These are phyloP conservation scores for Pongo pygmaeus DNA, from an alignment of 2,113 vertebrate genomes.

Conservation along the genomic window DNA sequence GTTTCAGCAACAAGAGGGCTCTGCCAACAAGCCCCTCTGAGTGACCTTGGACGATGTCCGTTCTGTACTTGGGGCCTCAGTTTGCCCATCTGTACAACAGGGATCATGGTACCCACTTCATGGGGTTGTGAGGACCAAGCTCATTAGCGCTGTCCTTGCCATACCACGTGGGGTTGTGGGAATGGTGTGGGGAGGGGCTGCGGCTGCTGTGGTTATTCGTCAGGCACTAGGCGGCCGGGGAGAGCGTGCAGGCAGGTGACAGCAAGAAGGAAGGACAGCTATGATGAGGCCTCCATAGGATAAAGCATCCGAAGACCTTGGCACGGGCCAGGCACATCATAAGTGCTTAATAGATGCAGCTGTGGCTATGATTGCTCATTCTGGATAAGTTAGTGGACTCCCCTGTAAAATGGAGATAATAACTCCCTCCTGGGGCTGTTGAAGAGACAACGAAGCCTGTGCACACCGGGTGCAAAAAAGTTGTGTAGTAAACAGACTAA, in stretches of 20 bases:
- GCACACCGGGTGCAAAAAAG: no score
- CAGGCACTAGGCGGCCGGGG: background rate
- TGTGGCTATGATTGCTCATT: no score
- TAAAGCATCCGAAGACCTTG: background rate
- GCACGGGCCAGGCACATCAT: rapidly evolving
- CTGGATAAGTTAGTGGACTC: no score
- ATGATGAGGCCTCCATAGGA: background rate
- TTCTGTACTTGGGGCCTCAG: background rate
- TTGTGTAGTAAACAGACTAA: no score
- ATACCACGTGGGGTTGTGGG: background rate
- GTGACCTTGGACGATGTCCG: background rate
- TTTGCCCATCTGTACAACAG: background rate
- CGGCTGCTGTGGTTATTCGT: rapidly evolving
- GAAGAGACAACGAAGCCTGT: no score
- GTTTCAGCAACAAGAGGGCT: background rate
- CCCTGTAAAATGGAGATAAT: background rate
- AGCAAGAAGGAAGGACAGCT: background rate
- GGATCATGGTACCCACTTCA: background rate
- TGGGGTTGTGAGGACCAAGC: background rate
- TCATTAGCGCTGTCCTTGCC: background rate
- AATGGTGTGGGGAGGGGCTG: rapidly evolving
- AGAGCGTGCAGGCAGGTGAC: background rate
- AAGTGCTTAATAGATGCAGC: rapidly evolving
- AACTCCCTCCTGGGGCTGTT: background rate
- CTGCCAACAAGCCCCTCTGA: no score